phyloP scores from a whole-genome alignment of 2,888 invertebrate species.

The Xiphydria camelus region DNA sequence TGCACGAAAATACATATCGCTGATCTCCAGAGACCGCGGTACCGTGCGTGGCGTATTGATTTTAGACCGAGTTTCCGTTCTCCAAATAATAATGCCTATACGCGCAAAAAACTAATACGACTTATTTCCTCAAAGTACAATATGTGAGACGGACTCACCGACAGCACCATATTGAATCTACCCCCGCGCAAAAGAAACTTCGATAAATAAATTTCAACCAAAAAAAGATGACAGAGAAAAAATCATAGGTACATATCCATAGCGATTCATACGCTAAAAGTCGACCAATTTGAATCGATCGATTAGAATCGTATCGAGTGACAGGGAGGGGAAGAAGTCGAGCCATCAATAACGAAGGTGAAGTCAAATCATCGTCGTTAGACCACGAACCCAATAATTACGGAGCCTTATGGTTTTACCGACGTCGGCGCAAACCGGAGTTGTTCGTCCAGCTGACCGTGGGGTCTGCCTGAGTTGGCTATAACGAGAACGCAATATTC shows the following conservation, averaged over 20 bases:
- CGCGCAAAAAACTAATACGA: too few species aligned
- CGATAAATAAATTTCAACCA: too few species aligned
- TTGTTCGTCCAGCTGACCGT: slow-evolving; percentile 45
- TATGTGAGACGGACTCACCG: not conserved
- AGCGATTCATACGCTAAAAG: too few species aligned
- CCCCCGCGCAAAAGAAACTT: too few species aligned
- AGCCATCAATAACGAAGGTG: not conserved
- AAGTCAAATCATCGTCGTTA: slow-evolving; percentile 23
- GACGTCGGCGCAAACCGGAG: slow-evolving; percentile 21
- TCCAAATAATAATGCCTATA: too few species aligned
- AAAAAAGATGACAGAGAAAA: too few species aligned
- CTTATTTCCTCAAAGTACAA: too few species aligned
- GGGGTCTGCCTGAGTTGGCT: slow-evolving; percentile 18
- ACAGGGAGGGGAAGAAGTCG: not conserved
- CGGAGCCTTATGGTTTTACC: slow-evolving; percentile 42
- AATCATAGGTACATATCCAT: too few species aligned
- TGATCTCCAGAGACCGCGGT: slow-evolving; percentile 3
- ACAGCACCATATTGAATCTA: not conserved
- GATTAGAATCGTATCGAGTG: too few species aligned
- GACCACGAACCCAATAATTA: slow-evolving; percentile 40
- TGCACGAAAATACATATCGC: slow-evolving; percentile 40
- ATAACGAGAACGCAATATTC: slow-evolving; percentile 42
- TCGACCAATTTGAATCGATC: too few species aligned
- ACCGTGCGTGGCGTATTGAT: not conserved
- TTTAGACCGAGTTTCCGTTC: too few species aligned